A percentile compares a stretch with the other conserved stretches of the same genome.
These are phyloP conservation scores for Otus sunia DNA, from an alignment of 2,113 vertebrate genomes.

Conservation along the genomic window DNA sequence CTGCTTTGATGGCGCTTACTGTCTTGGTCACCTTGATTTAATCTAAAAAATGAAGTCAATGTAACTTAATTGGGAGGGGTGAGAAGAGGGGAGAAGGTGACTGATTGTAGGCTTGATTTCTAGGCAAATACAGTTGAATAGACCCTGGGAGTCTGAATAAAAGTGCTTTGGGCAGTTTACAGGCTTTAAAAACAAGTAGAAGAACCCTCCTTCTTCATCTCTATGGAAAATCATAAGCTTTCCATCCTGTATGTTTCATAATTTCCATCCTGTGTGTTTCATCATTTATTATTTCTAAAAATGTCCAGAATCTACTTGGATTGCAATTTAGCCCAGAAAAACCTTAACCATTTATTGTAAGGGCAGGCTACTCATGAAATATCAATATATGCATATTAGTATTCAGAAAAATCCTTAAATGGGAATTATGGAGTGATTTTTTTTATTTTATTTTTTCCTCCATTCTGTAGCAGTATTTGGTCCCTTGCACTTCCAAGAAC, in stretches of 20 bases:
- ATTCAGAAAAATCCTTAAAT: neutral
- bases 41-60: neutral
- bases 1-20: neutral
- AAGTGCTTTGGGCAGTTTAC: neutral
- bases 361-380: neutral
- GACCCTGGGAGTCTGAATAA: neutral
- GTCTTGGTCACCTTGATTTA: slow-evolving; percentile 35
- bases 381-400: accelerated
- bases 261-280: neutral
- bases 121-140: neutral
- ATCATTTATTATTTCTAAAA: neutral
- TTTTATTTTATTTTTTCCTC: neutral
- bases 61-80: slow-evolving; percentile 12
- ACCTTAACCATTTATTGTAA: neutral
- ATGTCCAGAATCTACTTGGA: neutral
- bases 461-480: neutral
- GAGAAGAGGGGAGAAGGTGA: neutral
- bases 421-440: neutral
- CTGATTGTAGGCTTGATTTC: slow-evolving; percentile 32
- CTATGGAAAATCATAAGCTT: neutral
- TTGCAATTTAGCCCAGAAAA: neutral
- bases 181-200: neutral
- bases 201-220: neutral
- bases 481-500: neutral
- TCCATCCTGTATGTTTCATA: neutral